phyloP scores from a whole-genome alignment of 2,113 vertebrate genomes.

The Hirundichthys speculiger region DNA sequence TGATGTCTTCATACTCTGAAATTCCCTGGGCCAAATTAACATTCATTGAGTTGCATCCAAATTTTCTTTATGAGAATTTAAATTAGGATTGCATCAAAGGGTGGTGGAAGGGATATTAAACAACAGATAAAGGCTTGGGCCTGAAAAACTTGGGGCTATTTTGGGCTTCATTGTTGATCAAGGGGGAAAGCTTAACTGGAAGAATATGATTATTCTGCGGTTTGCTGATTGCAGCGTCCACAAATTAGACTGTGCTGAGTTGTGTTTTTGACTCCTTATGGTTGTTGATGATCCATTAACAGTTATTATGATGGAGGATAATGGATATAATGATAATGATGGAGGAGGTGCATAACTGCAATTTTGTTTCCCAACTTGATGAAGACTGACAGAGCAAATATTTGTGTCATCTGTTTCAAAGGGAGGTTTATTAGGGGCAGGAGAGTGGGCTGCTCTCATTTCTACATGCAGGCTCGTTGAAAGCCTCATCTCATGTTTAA shows the following conservation, averaged over 20 bases:
- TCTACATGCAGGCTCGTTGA: constrained; percentile 12
- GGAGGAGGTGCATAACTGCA: constrained; percentile 25
- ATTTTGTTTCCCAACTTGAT: constrained; percentile 1
- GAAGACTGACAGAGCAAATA: constrained; percentile 45
- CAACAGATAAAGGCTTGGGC: constrained; percentile 15
- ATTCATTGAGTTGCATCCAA: constrained; percentile 58
- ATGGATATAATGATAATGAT: constrained; percentile 28
- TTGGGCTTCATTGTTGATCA: constrained; percentile 36
- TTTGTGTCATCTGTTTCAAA: constrained; percentile 40
- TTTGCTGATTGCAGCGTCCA: constrained; percentile 18
- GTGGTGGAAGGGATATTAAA: constrained; percentile 35
- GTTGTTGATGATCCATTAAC: constrained; percentile 37
- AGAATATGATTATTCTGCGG: constrained; percentile 28
- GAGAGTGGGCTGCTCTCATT: constrained; percentile 30
- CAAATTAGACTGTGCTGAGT: constrained; percentile 53
- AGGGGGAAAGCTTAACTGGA: constrained; percentile 13
- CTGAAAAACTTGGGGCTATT: constrained; percentile 22
- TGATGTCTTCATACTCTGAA: constrained; percentile 67
- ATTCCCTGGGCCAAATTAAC: constrained; percentile 61
- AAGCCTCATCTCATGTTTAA: constrained; percentile 29
- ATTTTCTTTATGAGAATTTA: constrained; percentile 59
- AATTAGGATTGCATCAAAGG: constrained; percentile 26
- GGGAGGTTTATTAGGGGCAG: constrained; percentile 28
- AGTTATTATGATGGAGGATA: constrained; percentile 32
- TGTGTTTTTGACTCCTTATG: constrained; percentile 12